phyloP scores from a whole-genome alignment of 2,113 vertebrate genomes.

The Ondatra zibethicus region DNA sequence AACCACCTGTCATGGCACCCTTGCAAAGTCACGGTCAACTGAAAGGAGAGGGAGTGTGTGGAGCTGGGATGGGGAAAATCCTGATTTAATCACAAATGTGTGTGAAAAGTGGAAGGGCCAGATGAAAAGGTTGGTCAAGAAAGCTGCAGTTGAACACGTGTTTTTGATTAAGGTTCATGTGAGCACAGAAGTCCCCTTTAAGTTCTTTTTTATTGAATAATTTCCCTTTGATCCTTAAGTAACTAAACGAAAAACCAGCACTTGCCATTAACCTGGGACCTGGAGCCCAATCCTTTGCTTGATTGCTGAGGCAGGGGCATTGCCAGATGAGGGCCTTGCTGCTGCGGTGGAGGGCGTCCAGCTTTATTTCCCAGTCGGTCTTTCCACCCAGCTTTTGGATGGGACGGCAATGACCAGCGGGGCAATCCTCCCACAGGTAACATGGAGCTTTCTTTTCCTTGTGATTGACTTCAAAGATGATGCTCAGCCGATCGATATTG shows the following conservation, averaged over 20 bases:
- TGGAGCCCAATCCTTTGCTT: slow-evolving; percentile 41
- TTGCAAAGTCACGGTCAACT: slow-evolving; percentile 29
- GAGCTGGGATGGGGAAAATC: slow-evolving; percentile 45
- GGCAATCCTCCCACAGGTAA: not conserved
- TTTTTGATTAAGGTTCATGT: slow-evolving; percentile 66
- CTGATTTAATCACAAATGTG: slow-evolving; percentile 40
- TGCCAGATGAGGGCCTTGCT: not conserved
- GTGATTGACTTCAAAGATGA: not conserved
- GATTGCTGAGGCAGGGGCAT: not conserved
- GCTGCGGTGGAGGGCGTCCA: rapidly evolving
- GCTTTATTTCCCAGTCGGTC: slow-evolving; percentile 12
- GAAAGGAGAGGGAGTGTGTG: not conserved
- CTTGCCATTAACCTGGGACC: slow-evolving; percentile 64
- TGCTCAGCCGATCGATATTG: not conserved
- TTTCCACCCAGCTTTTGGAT: not conserved
- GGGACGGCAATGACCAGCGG: not conserved
- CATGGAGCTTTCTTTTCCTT: not conserved
- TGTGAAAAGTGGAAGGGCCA: slow-evolving; percentile 45
- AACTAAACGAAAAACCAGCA: slow-evolving; percentile 63
- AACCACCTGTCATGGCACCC: slow-evolving; percentile 43
- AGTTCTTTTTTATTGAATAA: slow-evolving; percentile 75
- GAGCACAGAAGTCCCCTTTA: slow-evolving; percentile 60
- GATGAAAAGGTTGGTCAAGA: slow-evolving; percentile 52
- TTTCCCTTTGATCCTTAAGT: slow-evolving; percentile 69
- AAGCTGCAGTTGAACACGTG: slow-evolving; percentile 57